Conservation (phyloP, 2,797 vertebrate species). For the Xenops minutus region DNA sequence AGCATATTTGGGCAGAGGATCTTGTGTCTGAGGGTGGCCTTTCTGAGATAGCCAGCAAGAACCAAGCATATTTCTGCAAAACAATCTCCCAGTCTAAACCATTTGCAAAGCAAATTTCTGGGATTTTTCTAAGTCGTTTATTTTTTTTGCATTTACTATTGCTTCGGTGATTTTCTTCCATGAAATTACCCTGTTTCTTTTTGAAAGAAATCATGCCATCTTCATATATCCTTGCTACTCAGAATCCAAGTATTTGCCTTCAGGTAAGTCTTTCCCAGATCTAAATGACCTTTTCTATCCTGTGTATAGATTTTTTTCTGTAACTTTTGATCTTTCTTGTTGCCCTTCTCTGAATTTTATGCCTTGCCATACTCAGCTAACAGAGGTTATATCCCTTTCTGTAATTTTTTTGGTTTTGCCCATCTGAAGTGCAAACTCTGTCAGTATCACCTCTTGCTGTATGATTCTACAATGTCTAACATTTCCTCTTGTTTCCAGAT, state of each 20-base stretch:
- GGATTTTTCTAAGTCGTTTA: not conserved
- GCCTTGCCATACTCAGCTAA: not conserved
- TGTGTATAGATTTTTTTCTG: not conserved
- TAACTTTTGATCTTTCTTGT: not conserved
- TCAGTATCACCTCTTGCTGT: not conserved
- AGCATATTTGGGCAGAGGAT: not conserved
- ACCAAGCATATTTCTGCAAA: not conserved
- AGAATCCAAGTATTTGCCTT: not conserved
- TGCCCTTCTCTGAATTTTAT: not conserved
- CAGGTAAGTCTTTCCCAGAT: not conserved
- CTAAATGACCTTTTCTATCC: not conserved
- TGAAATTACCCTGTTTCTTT: not conserved
- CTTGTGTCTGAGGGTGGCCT: not conserved
- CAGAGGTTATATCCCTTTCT: not conserved
- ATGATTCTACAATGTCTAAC: not conserved
- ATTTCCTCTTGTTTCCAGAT: not conserved
- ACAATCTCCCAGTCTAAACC: not conserved
- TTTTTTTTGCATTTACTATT: not conserved
- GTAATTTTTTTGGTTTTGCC: not conserved
- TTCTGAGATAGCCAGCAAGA: not conserved
- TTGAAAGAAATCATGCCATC: not conserved
- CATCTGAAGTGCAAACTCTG: not conserved
- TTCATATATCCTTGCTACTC: not conserved
- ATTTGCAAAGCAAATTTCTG: not conserved
- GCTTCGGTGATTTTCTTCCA: not conserved